These are phyloP conservation scores for Caenorhabditis sp. DNA, from an alignment of 2,888 invertebrate species.

Conservation along the genomic window DNA sequence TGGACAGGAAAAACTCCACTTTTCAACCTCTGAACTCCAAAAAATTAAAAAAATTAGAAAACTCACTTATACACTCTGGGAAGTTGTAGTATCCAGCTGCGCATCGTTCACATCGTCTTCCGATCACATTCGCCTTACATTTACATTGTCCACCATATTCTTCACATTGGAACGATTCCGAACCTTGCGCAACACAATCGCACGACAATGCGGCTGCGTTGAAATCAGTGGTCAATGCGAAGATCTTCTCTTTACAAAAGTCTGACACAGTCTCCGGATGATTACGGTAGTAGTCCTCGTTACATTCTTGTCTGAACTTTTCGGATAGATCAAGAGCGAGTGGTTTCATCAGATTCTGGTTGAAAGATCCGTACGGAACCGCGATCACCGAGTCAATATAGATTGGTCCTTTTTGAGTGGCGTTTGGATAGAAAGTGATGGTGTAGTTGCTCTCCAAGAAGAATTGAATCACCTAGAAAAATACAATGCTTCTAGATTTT, in stretches of 20 bases:
- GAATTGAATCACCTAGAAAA: conserved; percentile 58
- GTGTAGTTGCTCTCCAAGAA: conserved; percentile 68
- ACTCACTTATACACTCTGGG: conserved; percentile 80
- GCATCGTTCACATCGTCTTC: conserved; percentile 82
- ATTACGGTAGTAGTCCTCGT: conserved; percentile 83
- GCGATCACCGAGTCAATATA: conserved; percentile 68
- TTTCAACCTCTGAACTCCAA: background rate
- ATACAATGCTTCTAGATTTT: too few species aligned
- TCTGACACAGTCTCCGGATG: conserved; percentile 61
- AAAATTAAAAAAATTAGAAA: background rate
- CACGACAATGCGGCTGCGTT: conserved; percentile 91
- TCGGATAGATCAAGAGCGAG: conserved; percentile 73
- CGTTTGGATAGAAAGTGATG: conserved; percentile 54
- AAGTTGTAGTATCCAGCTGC: conserved; percentile 92
- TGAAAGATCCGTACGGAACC: conserved; percentile 64
- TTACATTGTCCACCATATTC: conserved; percentile 94
- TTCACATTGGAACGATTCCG: conserved; percentile 86
- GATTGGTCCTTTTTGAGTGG: conserved; percentile 57
- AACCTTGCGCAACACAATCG: conserved; percentile 83
- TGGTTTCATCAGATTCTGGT: conserved; percentile 57
- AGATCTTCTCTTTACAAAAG: conserved; percentile 89
- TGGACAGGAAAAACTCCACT: too few species aligned
- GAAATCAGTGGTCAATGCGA: conserved; percentile 91
- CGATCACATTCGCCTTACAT: conserved; percentile 91
- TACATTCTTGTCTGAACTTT: conserved; percentile 88